Evolutionary conservation across 2,888 invertebrate species (phyloP), one percentile per base, ranked within the genome.

Genomic region (Chirona hameri): DNA sequence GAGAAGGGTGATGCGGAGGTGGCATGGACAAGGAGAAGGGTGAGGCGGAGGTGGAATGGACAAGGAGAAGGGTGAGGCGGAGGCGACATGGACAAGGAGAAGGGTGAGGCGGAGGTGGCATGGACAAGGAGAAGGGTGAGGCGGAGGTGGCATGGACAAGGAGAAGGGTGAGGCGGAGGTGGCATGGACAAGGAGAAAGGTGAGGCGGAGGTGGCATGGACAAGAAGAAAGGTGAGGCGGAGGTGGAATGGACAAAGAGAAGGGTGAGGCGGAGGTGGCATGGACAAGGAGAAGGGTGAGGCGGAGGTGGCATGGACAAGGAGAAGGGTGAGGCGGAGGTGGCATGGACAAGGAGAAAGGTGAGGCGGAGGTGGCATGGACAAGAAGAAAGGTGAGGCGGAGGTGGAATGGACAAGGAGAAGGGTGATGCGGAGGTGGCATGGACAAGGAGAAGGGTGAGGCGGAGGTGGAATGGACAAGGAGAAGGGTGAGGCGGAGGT

Each of bases 71-170:
- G 93, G 91, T 90, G 86, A 84, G 83, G n/a, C 29, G 97, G 97
- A 46, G 97, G 97, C 84, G n/a, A n/a, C n/a, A 96, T 96, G 94
- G 97, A 97, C 89, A 93, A 93, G 82, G 94, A 93, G 87, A 96
- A 96, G 91, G 93, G 91, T 90, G 86, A 84, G 83, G n/a, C n/a
- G n/a, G n/a, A n/a, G 97, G 97, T 48, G 97, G 97, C 84, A 96
- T 96, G 94, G 97, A 97, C 89, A 93, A 93, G 82, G 94, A 93
- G 87, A 96, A 96, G 91, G 93, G 91, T 90, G 86, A 84, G 83
- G n/a, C n/a, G n/a, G n/a, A n/a, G 97, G 97, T 48, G 97, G 97
- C 84, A 96, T 96, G 94, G 97, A 97, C 89, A 93, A 93, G 82
- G 94, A 93, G 87, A 96, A 96, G 91, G 93, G 91, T 90, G 86